phyloP scores from a whole-genome alignment of 2,888 invertebrate species.

The Caradrina kadenii region DNA sequence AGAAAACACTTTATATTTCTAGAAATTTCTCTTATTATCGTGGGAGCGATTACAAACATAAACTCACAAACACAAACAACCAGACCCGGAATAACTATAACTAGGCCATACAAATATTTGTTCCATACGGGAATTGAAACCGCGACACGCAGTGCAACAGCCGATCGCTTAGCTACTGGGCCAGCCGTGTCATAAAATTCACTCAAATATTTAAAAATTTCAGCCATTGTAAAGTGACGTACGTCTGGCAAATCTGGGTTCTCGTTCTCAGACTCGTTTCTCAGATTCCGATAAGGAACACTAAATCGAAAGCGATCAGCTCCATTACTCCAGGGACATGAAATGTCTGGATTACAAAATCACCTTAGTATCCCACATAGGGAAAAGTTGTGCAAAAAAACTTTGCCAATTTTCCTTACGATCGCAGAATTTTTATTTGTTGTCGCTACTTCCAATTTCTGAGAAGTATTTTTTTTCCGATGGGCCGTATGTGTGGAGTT shows the following conservation, averaged over 20 bases:
- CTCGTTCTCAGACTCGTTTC: not conserved
- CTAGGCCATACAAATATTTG: too few relatives aligned
- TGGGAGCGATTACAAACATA: too few relatives aligned
- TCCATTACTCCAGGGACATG: constrained; percentile 2
- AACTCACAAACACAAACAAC: too few relatives aligned
- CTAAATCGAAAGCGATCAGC: constrained; percentile 4
- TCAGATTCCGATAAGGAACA: not conserved
- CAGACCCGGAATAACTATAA: too few relatives aligned
- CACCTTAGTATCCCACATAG: not conserved
- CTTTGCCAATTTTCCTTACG: constrained; percentile 21
- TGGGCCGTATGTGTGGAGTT: not conserved
- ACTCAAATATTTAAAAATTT: too few relatives aligned
- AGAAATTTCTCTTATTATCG: too few relatives aligned
- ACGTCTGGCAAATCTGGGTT: not conserved
- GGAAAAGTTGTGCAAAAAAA: constrained; percentile 4
- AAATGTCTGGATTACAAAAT: constrained; percentile 10
- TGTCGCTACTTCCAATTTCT: constrained; percentile 1
- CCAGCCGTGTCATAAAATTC: too few relatives aligned
- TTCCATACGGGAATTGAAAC: too few relatives aligned
- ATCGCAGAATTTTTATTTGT: constrained; percentile 16
- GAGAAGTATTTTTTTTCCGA: not conserved
- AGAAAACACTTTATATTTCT: too few relatives aligned
- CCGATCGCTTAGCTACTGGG: too few relatives aligned
- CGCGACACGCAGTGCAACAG: too few relatives aligned
- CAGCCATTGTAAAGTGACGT: not conserved